Evolutionary conservation across 2,113 vertebrate genomes (phyloP).

Genomic region (Epinephelus cyanopodus): DNA sequence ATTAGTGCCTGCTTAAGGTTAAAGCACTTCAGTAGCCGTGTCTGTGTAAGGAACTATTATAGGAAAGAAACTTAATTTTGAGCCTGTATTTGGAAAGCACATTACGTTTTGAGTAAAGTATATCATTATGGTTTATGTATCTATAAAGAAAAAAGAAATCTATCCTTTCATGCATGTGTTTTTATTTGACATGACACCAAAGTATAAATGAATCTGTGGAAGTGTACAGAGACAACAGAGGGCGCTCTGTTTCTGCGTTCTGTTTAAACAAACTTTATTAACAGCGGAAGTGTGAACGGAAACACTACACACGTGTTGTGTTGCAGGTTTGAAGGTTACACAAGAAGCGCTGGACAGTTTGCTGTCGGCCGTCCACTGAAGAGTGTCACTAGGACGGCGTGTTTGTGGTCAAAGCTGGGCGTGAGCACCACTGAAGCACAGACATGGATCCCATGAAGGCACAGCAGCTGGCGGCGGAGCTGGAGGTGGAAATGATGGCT

Average conservation of each 20-base stretch:
- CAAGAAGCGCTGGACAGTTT: slow-evolving; percentile 24
- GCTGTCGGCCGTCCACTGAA: background rate
- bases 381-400: slow-evolving; percentile 30
- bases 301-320: slow-evolving; percentile 70
- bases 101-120: slow-evolving; percentile 18
- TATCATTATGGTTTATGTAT: slow-evolving; percentile 26
- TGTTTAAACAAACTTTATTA: slow-evolving; percentile 78
- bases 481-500: slow-evolving; percentile 99
- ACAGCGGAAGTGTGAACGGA: slow-evolving; percentile 60
- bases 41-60: background rate
- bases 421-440: background rate
- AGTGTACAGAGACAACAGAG: background rate
- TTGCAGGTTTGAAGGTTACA: slow-evolving; percentile 81
- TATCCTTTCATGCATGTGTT: background rate
- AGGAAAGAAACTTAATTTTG: slow-evolving; percentile 10
- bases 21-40: background rate
- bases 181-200: background rate
- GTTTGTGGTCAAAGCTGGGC: background rate
- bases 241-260: background rate
- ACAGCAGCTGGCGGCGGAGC: slow-evolving; percentile 95
- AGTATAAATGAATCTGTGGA: background rate
- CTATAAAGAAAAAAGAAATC: background rate
- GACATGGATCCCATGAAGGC: slow-evolving; percentile 94
- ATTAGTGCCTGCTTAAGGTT: background rate
- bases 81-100: slow-evolving; percentile 30